Conservation (phyloP, 2,888 invertebrate genomes). For the Drosophila fungiperda region DNA sequence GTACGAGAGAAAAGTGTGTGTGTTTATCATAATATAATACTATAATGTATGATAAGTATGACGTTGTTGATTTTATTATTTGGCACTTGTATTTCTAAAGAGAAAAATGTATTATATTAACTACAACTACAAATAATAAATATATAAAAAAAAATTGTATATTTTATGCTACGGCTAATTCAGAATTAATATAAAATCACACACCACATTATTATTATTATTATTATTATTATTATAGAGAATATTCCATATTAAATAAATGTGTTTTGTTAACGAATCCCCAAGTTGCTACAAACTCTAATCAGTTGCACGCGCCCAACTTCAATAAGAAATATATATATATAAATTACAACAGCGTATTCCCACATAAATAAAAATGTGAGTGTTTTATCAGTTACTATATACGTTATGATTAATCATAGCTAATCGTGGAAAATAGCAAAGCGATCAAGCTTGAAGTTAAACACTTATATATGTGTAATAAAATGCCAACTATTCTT, state of each 20-base stretch:
- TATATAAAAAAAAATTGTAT: constrained; percentile 55
- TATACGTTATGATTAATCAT: too few species aligned
- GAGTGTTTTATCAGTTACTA: constrained; percentile 1
- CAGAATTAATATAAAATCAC: constrained; percentile 61
- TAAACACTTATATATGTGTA: background rate
- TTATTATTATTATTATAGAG: constrained; percentile 65
- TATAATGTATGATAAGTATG: constrained; percentile 34
- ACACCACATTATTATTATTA: constrained; percentile 46
- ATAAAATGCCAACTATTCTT: background rate
- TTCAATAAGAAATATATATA: constrained; percentile 1
- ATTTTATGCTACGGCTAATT: constrained; percentile 60
- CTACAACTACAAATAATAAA: constrained; percentile 68
- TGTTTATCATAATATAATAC: constrained; percentile 31
- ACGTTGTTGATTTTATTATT: constrained; percentile 59
- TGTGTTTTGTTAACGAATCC: constrained; percentile 66
- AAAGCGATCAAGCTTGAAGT: background rate
- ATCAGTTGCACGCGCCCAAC: constrained; percentile 41
- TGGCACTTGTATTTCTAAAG: constrained; percentile 62
- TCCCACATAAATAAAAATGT: background rate
- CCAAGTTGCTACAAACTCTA: constrained; percentile 17
- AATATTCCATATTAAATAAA: constrained; percentile 73
- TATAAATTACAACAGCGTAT: background rate
- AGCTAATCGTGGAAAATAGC: background rate
- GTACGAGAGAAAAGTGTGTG: constrained; percentile 64
- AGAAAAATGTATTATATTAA: constrained; percentile 70